Percentiles rank a stretch among this genome's conserved stretches.
phyloP scores from a whole-genome alignment of 2,113 vertebrate species.

The Myocastor coypus region DNA sequence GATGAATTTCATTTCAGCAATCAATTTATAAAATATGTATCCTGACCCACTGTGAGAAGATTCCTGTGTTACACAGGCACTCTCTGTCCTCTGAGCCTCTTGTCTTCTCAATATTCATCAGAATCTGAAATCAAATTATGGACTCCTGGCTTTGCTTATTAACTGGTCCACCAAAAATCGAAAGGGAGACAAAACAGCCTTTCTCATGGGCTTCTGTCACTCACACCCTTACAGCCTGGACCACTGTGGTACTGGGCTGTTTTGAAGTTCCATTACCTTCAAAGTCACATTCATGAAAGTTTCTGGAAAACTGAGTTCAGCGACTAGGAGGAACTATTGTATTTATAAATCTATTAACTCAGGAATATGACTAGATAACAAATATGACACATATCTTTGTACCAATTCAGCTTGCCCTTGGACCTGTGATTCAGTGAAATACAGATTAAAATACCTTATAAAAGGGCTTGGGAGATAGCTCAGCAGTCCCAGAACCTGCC shows the following conservation, averaged over 20 bases:
- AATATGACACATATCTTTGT: background rate
- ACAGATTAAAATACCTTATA: background rate
- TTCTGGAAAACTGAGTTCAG: background rate
- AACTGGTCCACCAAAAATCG: background rate
- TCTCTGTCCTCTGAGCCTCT: background rate
- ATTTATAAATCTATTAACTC: background rate
- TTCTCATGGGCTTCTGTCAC: background rate
- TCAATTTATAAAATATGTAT: conserved; percentile 18
- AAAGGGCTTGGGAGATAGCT: no score
- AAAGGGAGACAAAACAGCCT: background rate
- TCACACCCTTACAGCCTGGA: fast-evolving
- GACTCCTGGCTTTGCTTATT: background rate
- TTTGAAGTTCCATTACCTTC: background rate
- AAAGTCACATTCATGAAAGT: background rate
- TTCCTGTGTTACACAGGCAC: background rate
- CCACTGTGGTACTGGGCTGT: background rate
- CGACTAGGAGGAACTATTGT: background rate
- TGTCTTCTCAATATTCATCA: background rate
- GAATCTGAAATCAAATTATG: background rate
- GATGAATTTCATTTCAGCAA: conserved; percentile 24
- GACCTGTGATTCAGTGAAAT: background rate
- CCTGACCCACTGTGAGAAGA: background rate
- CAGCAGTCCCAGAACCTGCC: no score
- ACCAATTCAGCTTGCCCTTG: background rate
- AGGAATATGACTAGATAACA: background rate